A percentile compares a stretch with the other conserved stretches of the same genome.
These are phyloP conservation scores for Sterrhoptilus dennistouni DNA, from an alignment of 2,113 vertebrate species.

Conservation along the genomic window DNA sequence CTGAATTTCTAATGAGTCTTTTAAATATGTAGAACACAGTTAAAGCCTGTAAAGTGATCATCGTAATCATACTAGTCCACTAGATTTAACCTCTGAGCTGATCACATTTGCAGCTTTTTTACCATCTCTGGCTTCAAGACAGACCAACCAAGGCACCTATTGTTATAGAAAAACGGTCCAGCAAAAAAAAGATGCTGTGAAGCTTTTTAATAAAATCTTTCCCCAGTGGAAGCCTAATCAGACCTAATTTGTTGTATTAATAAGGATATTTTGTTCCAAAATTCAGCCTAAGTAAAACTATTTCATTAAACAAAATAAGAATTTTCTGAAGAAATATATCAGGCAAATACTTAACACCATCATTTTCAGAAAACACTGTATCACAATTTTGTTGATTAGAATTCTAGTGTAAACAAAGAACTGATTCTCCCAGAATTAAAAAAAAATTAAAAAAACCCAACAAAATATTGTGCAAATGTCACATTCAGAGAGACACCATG, in stretches of 20 bases:
- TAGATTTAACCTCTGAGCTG: not conserved
- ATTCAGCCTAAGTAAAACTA: not conserved
- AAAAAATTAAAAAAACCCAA: not conserved
- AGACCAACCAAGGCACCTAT: accelerated
- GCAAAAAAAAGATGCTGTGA: not conserved
- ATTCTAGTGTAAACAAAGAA: not conserved
- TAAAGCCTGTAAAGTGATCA: not conserved
- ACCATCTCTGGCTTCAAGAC: not conserved
- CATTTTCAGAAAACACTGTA: not conserved
- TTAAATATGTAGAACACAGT: not conserved
- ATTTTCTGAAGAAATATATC: not conserved
- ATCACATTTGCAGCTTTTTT: not conserved
- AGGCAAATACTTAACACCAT: not conserved
- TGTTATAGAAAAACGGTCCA: not conserved
- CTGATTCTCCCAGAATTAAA: not conserved
- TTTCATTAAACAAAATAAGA: not conserved
- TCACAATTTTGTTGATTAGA: not conserved
- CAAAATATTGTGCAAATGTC: not conserved
- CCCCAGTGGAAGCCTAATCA: not conserved
- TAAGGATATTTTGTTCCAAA: not conserved
- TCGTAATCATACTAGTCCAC: not conserved
- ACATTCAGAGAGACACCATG: not conserved
- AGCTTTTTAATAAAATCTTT: not conserved
- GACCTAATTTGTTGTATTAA: not conserved
- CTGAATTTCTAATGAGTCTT: not conserved